Base-by-base conservation (phyloP, 2,888 invertebrate genomes). In the Desoria tigrina region DNA sequence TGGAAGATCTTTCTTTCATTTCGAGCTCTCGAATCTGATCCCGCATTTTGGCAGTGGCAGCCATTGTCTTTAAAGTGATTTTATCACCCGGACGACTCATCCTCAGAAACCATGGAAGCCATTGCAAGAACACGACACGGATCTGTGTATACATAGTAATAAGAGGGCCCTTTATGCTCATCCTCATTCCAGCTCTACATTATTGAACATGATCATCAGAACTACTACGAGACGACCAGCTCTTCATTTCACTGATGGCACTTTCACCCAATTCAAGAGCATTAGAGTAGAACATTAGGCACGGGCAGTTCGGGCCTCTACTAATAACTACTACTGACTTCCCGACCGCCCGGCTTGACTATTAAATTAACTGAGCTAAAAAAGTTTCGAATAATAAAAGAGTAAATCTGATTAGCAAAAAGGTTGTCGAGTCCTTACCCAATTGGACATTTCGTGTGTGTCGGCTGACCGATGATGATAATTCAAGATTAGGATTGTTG, bases 401-500 rank as follows among this genome's bases (percentile, higher is more conserved):
- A 32, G 6, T 32, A 32, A 32, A 32, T 32, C 32, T 32, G 4
- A 32, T 32, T 32, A 32, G 32, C 6, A 4, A n/a, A n/a, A n/a
- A n/a, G n/a, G 32, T 11, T 32, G 32, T 11, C 11, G 6, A 32
- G 32, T 32, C 11, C 32, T 84, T 86, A 96, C 96, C 94, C 95
- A 95, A 81, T 90, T 88, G 80, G 95, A 93, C 94, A 97, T 95
- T 83, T 90, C 91, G 83, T 96, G 95, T 77, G 94, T 95, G 83
- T 96, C 94, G 78, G 95, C 88, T 82, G 93, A 94, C 80, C 96
- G 88, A 84, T 96, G 95, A 84, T 97, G 96, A 84, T 94, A 96
- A 85, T 96, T 97, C 79, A 97, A 88, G 81, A 97, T 95, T 79
- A 96, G 89, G 80, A 97, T 96, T 75, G 96, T 97, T 82, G 94